A percentile compares a stretch with the other conserved stretches of the same genome.
These are phyloP conservation scores for Cerastis leucographa DNA, from an alignment of 2,888 invertebrate genomes.

Conservation along the genomic window DNA sequence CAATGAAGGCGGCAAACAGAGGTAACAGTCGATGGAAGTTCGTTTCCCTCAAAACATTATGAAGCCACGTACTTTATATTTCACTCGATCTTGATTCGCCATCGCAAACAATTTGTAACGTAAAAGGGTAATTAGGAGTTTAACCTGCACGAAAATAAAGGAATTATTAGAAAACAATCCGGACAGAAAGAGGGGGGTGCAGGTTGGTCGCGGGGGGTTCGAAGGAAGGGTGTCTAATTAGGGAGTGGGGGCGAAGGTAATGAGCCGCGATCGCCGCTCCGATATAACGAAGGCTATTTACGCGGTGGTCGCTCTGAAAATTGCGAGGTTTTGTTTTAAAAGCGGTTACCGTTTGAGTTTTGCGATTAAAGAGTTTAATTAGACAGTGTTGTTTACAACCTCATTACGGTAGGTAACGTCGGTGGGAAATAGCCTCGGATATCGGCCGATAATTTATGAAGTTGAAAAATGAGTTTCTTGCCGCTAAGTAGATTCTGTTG, in stretches of 20 bases:
- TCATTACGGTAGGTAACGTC: slow-evolving; percentile 86
- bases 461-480: slow-evolving; percentile 88
- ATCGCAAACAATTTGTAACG: slow-evolving; percentile 76
- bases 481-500: slow-evolving; percentile 81
- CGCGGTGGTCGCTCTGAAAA: slow-evolving; percentile 89
- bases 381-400: slow-evolving; percentile 90
- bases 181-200: slow-evolving; percentile 70
- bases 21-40: slow-evolving; percentile 31
- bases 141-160: slow-evolving; percentile 86
- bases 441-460: slow-evolving; percentile 89
- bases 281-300: slow-evolving; percentile 90
- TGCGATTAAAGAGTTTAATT: slow-evolving; percentile 91
- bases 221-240: slow-evolving; percentile 87
- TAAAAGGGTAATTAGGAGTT: slow-evolving; percentile 83
- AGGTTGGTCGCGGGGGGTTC: slow-evolving; percentile 61
- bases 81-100: slow-evolving; percentile 64
- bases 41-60: slow-evolving; percentile 47
- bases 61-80: slow-evolving; percentile 67
- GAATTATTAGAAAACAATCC: slow-evolving; percentile 90
- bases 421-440: slow-evolving; percentile 84
- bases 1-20: slow-evolving; percentile 32
- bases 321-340: slow-evolving; percentile 90
- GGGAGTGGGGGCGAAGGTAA: slow-evolving; percentile 87
- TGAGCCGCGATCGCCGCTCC: slow-evolving; percentile 90
- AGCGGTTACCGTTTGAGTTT: slow-evolving; percentile 90